Conservation (phyloP, 1,140 invertebrate species). For the Leguminivora glycinivorella region DNA sequence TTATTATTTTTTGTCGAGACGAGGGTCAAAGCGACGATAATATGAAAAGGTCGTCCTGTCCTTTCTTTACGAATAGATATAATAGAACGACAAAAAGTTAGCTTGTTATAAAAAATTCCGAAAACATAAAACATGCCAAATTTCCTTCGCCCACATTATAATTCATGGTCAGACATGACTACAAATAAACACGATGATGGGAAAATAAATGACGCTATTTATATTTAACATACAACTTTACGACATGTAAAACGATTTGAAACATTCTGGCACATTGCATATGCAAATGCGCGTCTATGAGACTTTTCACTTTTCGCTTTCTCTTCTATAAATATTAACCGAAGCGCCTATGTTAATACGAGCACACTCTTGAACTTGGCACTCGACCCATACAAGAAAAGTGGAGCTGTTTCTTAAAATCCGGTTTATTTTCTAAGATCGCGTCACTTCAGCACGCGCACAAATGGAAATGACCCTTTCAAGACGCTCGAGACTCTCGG, state of each 20-base stretch:
- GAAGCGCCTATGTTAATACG: neutral
- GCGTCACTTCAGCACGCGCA: constrained; percentile 15
- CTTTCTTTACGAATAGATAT: neutral
- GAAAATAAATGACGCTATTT: constrained; percentile 12
- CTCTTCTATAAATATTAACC: neutral
- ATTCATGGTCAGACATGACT: neutral
- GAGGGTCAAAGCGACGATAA: neutral
- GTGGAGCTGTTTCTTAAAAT: constrained; percentile 17
- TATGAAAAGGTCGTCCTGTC: constrained; percentile 13
- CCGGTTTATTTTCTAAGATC: constrained; percentile 19
- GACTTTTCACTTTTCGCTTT: constrained; percentile 16
- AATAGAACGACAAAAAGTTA: neutral
- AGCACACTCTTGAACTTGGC: constrained; percentile 21
- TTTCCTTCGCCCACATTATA: neutral
- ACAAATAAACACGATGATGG: constrained; percentile 11
- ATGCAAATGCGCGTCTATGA: constrained; percentile 9
- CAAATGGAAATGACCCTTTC: constrained; percentile 28
- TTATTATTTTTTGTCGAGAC: neutral
- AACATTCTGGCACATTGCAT: constrained; percentile 8
- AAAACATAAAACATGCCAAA: neutral
- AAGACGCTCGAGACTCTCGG: constrained; percentile 18
- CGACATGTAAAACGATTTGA: constrained; percentile 1
- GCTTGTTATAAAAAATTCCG: neutral
- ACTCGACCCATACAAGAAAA: constrained; percentile 22
- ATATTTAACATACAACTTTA: constrained; percentile 23